phyloP scores from a whole-genome alignment of 2,113 vertebrate genomes.

The Hypomesus transpacificus region DNA sequence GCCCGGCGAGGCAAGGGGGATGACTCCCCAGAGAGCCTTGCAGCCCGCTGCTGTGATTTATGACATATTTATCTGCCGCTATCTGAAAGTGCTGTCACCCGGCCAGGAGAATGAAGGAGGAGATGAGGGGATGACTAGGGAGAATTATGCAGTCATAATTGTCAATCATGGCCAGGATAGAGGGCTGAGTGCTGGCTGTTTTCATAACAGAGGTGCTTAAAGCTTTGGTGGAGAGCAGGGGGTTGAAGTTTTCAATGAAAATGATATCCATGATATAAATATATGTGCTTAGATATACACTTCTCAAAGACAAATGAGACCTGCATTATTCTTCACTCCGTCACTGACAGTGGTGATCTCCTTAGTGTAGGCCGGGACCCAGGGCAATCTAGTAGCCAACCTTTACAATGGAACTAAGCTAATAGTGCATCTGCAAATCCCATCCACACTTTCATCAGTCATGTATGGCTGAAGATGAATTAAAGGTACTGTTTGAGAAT shows the following conservation, averaged over 20 bases:
- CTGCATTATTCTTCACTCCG: conserved; percentile 84
- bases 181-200: conserved; percentile 77
- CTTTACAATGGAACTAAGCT: conserved; percentile 81
- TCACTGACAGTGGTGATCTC: conserved; percentile 77
- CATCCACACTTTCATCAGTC: conserved; percentile 85
- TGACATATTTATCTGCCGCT: conserved; percentile 89
- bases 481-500: too few relatives aligned
- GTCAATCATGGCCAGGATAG: conserved; percentile 86
- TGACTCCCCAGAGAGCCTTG: conserved; percentile 80
- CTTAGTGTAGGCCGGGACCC: conserved; percentile 72
- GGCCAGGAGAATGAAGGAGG: conserved; percentile 75
- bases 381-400: conserved; percentile 76
- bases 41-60: conserved; percentile 81
- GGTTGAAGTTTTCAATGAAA: conserved; percentile 74
- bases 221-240: conserved; percentile 79
- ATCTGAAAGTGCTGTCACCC: conserved; percentile 82
- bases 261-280: conserved; percentile 82
- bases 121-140: conserved; percentile 76
- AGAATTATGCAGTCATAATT: conserved; percentile 91
- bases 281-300: conserved; percentile 12
- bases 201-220: conserved; percentile 84
- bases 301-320: conserved; percentile 81
- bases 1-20: conserved; percentile 78
- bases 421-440: conserved; percentile 79
- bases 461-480: conserved; percentile 5